Percentiles rank a stretch among this genome's conserved stretches.
Conservation (phyloP, 2,797 vertebrate genomes). For the Phylloscopus collybita region DNA sequence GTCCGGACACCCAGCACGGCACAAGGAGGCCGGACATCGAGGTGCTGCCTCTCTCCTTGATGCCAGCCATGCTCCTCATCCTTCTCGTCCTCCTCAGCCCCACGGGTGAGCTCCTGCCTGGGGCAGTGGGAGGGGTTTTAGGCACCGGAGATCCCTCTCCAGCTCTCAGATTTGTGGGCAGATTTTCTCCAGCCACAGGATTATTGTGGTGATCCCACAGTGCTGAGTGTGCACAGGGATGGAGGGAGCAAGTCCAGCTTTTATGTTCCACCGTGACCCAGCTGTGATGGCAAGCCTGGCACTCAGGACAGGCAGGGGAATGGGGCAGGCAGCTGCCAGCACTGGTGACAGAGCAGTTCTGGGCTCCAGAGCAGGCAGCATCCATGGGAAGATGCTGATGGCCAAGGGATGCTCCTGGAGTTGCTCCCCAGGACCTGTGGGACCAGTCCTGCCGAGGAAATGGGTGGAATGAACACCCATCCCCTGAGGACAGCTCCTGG, state of each 20-base stretch:
- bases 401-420: background rate
- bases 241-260: background rate
- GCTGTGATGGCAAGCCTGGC: background rate
- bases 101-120: conserved; percentile 68
- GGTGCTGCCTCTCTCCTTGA: conserved; percentile 72
- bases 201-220: fast-evolving
- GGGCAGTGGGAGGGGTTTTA: fast-evolving
- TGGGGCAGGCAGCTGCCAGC: background rate
- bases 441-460: fast-evolving
- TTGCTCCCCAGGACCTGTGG: background rate
- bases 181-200: background rate
- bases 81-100: conserved; percentile 79
- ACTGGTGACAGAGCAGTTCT: background rate
- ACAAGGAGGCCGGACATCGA: conserved; percentile 71
- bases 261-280: fast-evolving
- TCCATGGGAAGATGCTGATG: background rate
- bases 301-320: background rate
- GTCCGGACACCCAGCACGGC: conserved; percentile 3
- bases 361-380: background rate
- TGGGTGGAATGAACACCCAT: fast-evolving
- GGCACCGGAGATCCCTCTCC: fast-evolving
- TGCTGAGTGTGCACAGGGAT: fast-evolving
- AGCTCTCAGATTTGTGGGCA: background rate
- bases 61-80: conserved; percentile 69
- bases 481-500: fast-evolving